These are phyloP conservation scores for Erynnis tages DNA, from an alignment of 2,888 invertebrate genomes.

Conservation along the genomic window DNA sequence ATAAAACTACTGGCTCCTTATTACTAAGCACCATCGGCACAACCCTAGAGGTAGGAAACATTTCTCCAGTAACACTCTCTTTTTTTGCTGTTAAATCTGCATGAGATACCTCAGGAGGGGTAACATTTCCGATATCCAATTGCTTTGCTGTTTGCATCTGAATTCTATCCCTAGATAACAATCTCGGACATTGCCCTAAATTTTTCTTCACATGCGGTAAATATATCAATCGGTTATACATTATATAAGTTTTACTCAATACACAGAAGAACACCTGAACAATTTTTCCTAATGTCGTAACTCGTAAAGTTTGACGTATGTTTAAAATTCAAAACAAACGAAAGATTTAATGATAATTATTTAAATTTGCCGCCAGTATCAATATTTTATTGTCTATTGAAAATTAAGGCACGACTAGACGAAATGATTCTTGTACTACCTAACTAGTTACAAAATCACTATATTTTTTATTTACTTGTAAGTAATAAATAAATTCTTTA, in stretches of 20 bases:
- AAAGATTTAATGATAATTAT: neutral
- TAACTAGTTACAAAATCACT: too few relatives aligned
- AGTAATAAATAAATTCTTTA: too few relatives aligned
- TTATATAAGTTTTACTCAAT: slow-evolving; percentile 12
- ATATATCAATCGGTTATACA: slow-evolving; percentile 19
- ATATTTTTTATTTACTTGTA: too few relatives aligned
- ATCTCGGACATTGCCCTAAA: slow-evolving; percentile 39
- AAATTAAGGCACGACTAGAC: too few relatives aligned
- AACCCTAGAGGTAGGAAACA: slow-evolving; percentile 50
- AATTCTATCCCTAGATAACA: slow-evolving; percentile 36
- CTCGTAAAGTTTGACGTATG: slow-evolving; percentile 6
- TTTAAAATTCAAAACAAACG: slow-evolving; percentile 17
- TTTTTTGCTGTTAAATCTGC: slow-evolving; percentile 30
- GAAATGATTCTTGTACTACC: too few relatives aligned
- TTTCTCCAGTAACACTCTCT: slow-evolving; percentile 39
- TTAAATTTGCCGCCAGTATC: slow-evolving; percentile 14
- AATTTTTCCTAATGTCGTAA: slow-evolving; percentile 15
- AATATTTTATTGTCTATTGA: neutral
- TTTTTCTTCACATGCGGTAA: slow-evolving; percentile 40
- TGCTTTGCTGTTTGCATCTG: slow-evolving; percentile 43
- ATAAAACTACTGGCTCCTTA: slow-evolving; percentile 58
- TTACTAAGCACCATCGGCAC: slow-evolving; percentile 57
- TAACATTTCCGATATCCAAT: slow-evolving; percentile 36
- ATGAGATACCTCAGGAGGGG: slow-evolving; percentile 29
- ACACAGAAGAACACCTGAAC: slow-evolving; percentile 14